Conservation (phyloP, 2,113 vertebrate species). For the Rhizomys pruinosus region DNA sequence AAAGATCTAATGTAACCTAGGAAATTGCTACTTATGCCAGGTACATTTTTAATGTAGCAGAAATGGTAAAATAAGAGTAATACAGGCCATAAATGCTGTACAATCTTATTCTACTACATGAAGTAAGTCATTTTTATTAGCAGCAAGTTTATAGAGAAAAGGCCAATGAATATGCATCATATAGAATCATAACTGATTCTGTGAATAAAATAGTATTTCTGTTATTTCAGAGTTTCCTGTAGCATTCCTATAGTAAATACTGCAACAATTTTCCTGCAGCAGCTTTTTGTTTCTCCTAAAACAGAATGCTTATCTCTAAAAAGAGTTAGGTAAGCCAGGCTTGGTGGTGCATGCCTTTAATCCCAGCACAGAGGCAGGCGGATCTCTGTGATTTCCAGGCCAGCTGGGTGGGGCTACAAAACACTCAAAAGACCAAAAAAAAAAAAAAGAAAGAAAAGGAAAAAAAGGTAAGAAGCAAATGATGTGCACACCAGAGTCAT, state of each 20-base stretch:
- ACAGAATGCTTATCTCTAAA: neutral
- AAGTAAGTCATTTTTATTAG: conserved; percentile 11
- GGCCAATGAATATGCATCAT: neutral
- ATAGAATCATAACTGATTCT: neutral
- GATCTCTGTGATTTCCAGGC: no score
- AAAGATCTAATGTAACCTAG: neutral
- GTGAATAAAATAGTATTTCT: conserved; percentile 14
- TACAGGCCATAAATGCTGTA: neutral
- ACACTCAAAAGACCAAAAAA: no score
- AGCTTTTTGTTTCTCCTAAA: neutral
- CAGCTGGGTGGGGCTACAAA: no score
- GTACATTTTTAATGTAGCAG: neutral
- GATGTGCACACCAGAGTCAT: neutral
- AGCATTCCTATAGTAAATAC: neutral
- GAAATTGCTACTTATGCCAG: neutral
- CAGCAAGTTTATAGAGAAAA: neutral
- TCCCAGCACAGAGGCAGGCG: no score
- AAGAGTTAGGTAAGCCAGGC: no score
- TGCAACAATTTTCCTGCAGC: neutral
- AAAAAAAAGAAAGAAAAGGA: no score
- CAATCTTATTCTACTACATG: no score
- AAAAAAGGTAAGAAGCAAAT: no score
- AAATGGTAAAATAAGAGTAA: neutral
- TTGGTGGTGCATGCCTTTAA: no score
- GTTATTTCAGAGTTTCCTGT: neutral